A percentile compares a stretch with the other conserved stretches of the same genome.
phyloP scores from a whole-genome alignment of 2,113 vertebrate genomes.

The Microtus montanus region DNA sequence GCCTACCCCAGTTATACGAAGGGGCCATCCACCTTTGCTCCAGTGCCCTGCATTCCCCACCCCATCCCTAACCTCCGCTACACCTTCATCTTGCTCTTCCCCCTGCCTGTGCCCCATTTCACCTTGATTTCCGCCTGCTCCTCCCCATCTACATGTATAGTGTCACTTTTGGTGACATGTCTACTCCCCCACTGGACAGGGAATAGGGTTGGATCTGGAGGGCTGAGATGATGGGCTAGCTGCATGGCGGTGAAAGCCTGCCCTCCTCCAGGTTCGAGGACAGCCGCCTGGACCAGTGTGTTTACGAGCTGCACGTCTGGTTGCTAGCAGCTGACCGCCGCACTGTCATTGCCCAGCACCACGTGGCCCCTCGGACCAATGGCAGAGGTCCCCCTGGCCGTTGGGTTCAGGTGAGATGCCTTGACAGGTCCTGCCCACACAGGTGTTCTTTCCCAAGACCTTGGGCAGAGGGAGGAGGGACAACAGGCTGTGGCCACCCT shows the following conservation, averaged over 20 bases:
- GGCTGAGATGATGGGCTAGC: background rate
- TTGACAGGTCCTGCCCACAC: background rate
- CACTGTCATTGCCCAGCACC: conserved; percentile 85
- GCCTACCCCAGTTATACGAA: background rate
- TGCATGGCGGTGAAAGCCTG: background rate
- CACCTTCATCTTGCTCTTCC: background rate
- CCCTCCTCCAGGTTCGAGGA: conserved; percentile 88
- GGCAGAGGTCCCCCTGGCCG: conserved; percentile 41
- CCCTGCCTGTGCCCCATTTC: background rate
- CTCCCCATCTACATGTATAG: background rate
- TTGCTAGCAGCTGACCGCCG: conserved; percentile 86
- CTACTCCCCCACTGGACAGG: background rate
- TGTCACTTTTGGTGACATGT: background rate
- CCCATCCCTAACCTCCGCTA: background rate
- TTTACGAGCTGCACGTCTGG: conserved; percentile 90
- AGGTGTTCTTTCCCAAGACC: background rate
- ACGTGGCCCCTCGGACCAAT: conserved; percentile 61
- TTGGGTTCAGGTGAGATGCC: conserved; percentile 71
- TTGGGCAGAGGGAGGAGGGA: background rate
- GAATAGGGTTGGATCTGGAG: background rate
- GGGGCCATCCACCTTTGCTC: background rate
- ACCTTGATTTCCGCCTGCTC: background rate
- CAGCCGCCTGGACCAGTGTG: conserved; percentile 85
- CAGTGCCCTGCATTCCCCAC: too few species aligned
- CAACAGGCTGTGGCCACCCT: accelerated